Conservation (phyloP, 2,888 invertebrate genomes). For the Drosophila mimetica region DNA sequence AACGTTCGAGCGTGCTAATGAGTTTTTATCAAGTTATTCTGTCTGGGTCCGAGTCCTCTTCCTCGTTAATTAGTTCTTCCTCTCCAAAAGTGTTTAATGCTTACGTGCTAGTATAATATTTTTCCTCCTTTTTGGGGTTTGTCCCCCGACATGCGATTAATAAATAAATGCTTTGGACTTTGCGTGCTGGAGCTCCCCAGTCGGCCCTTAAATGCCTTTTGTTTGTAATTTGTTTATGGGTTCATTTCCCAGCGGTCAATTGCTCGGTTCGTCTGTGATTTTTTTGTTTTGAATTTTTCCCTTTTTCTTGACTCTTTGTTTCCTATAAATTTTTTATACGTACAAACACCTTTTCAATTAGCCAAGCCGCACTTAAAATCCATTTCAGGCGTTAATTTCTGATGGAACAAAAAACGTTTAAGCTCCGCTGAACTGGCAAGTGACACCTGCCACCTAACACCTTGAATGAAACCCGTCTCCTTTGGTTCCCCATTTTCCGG, state of each 20-base stretch:
- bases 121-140: conserved; percentile 27
- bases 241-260: conserved; percentile 83
- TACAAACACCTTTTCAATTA: conserved; percentile 72
- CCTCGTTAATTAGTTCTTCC: conserved; percentile 78
- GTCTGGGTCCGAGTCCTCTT: conserved; percentile 41
- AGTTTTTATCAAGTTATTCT: conserved; percentile 62
- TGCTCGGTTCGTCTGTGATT: conserved; percentile 81
- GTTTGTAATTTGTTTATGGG: conserved; percentile 79
- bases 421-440: conserved; percentile 75
- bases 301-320: conserved; percentile 52
- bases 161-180: conserved; percentile 71
- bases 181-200: conserved; percentile 53
- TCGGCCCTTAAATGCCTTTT: conserved; percentile 64
- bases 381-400: conserved; percentile 75
- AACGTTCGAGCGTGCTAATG: conserved; percentile 79
- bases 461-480: conserved; percentile 28
- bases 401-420: conserved; percentile 66
- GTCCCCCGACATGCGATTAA: conserved; percentile 77
- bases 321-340: conserved; percentile 25
- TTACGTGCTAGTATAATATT: conserved; percentile 68
- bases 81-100: conserved; percentile 72
- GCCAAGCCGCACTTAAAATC: conserved; percentile 74
- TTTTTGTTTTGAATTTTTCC: conserved; percentile 59
- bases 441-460: conserved; percentile 67
- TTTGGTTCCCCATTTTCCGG: conserved; percentile 6